Conservation (phyloP, 2,113 vertebrate species). For the Equus quagga region DNA sequence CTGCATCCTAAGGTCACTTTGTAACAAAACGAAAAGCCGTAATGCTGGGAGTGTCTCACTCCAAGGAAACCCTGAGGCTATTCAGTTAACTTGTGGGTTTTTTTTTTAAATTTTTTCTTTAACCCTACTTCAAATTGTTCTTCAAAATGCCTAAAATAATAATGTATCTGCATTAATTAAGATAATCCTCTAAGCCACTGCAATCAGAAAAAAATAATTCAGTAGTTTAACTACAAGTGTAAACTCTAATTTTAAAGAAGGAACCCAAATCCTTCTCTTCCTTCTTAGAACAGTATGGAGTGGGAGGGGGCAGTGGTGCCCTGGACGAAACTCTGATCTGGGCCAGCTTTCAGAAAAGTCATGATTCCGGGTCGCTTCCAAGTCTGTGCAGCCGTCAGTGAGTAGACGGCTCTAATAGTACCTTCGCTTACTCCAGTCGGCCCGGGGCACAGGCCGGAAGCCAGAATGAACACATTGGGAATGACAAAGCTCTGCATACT, state of each 20-base stretch:
- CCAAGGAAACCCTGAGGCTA: conserved; percentile 2
- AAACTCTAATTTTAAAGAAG: conserved; percentile 1
- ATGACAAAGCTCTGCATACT: not conserved
- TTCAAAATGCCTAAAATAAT: not conserved
- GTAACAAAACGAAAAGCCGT: not conserved
- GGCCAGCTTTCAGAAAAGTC: not conserved
- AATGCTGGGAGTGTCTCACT: not conserved
- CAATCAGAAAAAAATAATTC: not conserved
- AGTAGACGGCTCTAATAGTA: not conserved
- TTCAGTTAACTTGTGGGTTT: not conserved
- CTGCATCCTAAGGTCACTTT: not conserved
- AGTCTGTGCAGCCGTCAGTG: not conserved
- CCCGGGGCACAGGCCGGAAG: not conserved
- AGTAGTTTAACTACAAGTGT: not conserved
- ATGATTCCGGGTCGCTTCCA: not conserved
- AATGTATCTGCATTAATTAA: not conserved
- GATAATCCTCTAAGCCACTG: not conserved
- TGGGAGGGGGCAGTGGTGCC: not conserved
- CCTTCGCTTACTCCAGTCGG: not conserved
- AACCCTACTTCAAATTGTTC: not conserved
- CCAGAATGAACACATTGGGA: not conserved
- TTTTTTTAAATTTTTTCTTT: not conserved
- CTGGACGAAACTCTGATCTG: not conserved
- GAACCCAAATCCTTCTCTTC: not conserved
- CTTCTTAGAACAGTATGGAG: not conserved